Evolutionary conservation across 1,140 invertebrate species (phyloP).

Genomic region (Achatina immaculata): DNA sequence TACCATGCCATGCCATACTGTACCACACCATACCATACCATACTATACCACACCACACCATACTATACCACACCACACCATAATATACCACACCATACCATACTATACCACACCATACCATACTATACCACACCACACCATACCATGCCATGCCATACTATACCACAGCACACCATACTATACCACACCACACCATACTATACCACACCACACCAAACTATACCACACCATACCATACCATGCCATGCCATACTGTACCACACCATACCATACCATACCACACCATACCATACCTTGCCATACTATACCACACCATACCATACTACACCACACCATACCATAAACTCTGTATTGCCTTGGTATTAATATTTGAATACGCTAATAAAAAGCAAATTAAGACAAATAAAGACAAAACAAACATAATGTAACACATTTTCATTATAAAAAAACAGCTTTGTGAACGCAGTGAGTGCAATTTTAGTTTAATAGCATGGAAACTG

Average conservation of each 20-base stretch:
- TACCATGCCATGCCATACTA: constrained; percentile 49
- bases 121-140: constrained; percentile 29
- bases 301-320: constrained; percentile 50
- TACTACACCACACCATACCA: constrained; percentile 48
- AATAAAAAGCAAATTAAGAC: too few relatives aligned
- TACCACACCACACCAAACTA: constrained; percentile 52
- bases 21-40: constrained; percentile 43
- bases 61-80: constrained; percentile 35
- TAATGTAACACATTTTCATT: too few relatives aligned
- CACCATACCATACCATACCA: constrained; percentile 48
- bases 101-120: constrained; percentile 17
- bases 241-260: constrained; percentile 52
- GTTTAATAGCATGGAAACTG: too few relatives aligned
- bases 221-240: constrained; percentile 53
- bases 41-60: constrained; percentile 43
- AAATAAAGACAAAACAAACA: constrained; percentile 48
- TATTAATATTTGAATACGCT: too few relatives aligned
- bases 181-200: constrained; percentile 52
- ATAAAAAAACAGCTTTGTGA: too few relatives aligned
- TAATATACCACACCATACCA: constrained; percentile 33
- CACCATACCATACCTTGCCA: constrained; percentile 49
- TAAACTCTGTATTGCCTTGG: too few relatives aligned
- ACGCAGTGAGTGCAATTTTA: too few relatives aligned
- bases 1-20: constrained; percentile 39
- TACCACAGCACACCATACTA: constrained; percentile 46